Conservation (phyloP, 2,888 invertebrate species). For the Acanthoscelides obtectus region DNA sequence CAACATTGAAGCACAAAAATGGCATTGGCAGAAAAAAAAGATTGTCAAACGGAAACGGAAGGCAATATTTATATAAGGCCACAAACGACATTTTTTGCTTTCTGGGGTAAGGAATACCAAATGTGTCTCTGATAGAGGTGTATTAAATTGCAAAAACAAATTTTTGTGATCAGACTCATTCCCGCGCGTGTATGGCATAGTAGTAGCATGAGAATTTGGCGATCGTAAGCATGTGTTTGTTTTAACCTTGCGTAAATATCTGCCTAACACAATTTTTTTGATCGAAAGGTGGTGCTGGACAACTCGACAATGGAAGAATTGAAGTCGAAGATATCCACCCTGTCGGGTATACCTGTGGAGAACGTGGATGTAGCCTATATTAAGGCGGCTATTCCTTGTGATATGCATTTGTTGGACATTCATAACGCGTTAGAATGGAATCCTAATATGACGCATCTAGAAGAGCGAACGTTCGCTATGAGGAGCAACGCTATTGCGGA, state of each 20-base stretch:
- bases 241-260: constrained; percentile 41
- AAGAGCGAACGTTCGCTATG: constrained; percentile 53
- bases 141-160: no score
- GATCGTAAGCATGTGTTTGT: no score
- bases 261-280: neutral
- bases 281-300: constrained; percentile 49
- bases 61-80: no score
- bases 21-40: no score
- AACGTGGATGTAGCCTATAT: constrained; percentile 60
- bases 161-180: no score
- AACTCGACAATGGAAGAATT: constrained; percentile 50
- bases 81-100: no score
- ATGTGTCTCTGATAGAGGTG: no score
- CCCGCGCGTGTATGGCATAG: no score
- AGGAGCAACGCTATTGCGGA: constrained; percentile 41
- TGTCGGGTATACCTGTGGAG: constrained; percentile 59
- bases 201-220: no score
- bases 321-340: constrained; percentile 46
- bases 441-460: constrained; percentile 49
- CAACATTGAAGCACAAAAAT: no score
- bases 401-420: constrained; percentile 57
- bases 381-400: constrained; percentile 58
- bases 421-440: constrained; percentile 61
- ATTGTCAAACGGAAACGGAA: no score
- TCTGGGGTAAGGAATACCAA: no score